Conservation (phyloP, 2,113 vertebrate genomes). For the Lophura nycthemera region DNA sequence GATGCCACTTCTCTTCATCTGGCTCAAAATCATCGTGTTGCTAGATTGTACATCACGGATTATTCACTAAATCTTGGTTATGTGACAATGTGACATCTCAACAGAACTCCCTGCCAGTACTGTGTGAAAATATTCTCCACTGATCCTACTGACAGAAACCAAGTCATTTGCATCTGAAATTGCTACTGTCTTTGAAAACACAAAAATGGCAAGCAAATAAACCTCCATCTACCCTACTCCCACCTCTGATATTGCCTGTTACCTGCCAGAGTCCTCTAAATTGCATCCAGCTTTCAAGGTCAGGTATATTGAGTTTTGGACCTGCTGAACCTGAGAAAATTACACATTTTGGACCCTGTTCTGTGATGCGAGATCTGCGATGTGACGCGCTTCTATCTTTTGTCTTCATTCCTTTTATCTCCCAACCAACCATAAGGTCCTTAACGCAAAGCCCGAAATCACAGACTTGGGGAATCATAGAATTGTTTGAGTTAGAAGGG, state of each 20-base stretch:
- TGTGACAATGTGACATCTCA: constrained; percentile 59
- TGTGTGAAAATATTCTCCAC: constrained; percentile 36
- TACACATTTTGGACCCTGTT: background rate
- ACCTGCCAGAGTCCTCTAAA: background rate
- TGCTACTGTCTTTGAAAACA: constrained; percentile 11
- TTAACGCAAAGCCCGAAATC: background rate
- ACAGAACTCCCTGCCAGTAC: constrained; percentile 42
- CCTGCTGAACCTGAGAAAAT: background rate
- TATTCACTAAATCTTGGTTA: constrained; percentile 36
- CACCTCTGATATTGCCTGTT: background rate
- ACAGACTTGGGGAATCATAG: background rate
- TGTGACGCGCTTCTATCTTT: background rate
- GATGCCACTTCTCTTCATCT: constrained; percentile 53
- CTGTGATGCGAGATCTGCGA: background rate
- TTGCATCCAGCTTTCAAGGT: background rate
- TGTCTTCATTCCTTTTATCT: background rate
- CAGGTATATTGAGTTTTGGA: background rate
- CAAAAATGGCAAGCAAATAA: constrained; percentile 10
- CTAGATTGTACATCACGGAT: constrained; percentile 39
- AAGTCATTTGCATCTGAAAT: constrained; percentile 7
- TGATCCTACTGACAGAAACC: background rate
- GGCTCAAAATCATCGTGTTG: constrained; percentile 41
- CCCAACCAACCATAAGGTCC: background rate
- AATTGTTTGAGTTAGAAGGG: background rate
- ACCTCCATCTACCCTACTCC: background rate